phyloP scores from a whole-genome alignment of 2,888 invertebrate genomes.

The Gastrophysa polygoni region DNA sequence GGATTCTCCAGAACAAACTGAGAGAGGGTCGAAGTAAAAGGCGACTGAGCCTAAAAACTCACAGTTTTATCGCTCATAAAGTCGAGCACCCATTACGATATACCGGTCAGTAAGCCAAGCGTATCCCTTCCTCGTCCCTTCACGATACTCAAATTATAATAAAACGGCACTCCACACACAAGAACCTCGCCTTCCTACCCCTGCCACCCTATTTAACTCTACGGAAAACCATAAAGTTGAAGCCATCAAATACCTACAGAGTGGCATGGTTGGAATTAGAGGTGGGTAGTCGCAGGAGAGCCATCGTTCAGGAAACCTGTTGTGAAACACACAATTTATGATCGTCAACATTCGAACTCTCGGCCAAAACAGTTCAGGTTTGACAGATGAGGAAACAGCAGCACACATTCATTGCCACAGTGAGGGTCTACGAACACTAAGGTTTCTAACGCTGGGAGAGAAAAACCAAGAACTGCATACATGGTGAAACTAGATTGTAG shows the following conservation, averaged over 20 bases:
- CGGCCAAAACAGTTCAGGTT: no score
- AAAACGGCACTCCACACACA: neutral
- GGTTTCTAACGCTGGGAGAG: no score
- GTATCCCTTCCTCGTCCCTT: neutral
- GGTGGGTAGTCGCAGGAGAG: no score
- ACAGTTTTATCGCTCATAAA: neutral
- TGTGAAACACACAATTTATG: no score
- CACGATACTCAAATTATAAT: neutral
- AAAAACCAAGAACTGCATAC: no score
- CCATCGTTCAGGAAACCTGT: no score
- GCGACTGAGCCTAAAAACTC: neutral
- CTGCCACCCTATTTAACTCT: neutral
- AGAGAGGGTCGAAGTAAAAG: neutral
- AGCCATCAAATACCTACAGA: neutral
- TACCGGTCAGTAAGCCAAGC: neutral
- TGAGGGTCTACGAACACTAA: no score
- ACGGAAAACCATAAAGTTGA: neutral
- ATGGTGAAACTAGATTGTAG: no score
- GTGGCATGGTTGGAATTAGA: neutral
- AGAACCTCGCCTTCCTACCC: neutral
- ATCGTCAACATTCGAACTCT: no score
- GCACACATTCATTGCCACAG: no score
- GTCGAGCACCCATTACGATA: neutral
- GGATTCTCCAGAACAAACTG: neutral
- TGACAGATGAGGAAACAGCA: no score